Conservation (phyloP, 2,888 invertebrate species). For the Mythimna pallens region DNA sequence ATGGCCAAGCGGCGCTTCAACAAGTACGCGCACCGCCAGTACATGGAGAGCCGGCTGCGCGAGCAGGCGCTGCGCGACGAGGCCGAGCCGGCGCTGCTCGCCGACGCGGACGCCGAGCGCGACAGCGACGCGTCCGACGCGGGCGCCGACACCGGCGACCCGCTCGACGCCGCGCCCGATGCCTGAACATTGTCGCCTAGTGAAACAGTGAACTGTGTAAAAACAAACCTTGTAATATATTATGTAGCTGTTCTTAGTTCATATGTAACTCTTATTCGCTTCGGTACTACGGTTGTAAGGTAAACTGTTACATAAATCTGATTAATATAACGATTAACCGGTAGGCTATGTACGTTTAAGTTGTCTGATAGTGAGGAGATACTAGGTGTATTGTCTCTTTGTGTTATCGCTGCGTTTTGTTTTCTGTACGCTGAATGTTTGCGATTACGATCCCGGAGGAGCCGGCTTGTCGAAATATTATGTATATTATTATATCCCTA, state of each 20-base stretch:
- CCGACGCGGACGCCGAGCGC: constrained; percentile 47
- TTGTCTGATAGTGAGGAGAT: constrained; percentile 82
- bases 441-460: constrained; percentile 59
- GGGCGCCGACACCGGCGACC: constrained; percentile 48
- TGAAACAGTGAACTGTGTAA: constrained; percentile 56
- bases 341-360: constrained; percentile 83
- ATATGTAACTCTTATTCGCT: constrained; percentile 84
- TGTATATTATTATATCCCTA: constrained; percentile 75
- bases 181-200: constrained; percentile 46
- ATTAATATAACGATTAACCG: constrained; percentile 86
- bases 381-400: constrained; percentile 75
- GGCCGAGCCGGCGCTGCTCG: constrained; percentile 43
- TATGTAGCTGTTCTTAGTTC: constrained; percentile 78
- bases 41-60: constrained; percentile 76
- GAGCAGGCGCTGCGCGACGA: constrained; percentile 46
- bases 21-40: constrained; percentile 89
- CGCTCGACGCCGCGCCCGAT: constrained; percentile 41
- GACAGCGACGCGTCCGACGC: constrained; percentile 56
- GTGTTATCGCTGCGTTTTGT: constrained; percentile 73
- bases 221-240: constrained; percentile 70
- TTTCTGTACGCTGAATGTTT: constrained; percentile 72
- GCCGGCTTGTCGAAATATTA: constrained; percentile 69
- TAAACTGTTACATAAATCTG: constrained; percentile 88
- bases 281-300: constrained; percentile 87
- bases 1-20: constrained; percentile 90